Evolutionary conservation across 2,113 vertebrate species (phyloP).

Genomic region (Lanius collurio): DNA sequence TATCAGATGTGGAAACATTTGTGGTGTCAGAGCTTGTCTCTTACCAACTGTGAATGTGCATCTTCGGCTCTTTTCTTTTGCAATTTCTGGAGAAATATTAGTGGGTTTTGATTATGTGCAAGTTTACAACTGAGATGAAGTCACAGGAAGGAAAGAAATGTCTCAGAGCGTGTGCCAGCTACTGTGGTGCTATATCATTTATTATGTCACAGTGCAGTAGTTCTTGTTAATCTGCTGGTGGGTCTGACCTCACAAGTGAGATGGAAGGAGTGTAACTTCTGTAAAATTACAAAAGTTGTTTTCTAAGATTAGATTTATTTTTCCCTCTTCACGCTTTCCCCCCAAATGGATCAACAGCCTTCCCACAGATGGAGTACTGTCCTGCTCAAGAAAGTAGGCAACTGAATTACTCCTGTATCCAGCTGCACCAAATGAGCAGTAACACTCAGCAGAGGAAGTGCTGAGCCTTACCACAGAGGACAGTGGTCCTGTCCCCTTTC

Average conservation of each 20-base stretch:
- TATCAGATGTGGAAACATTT: background rate
- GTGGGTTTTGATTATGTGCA: background rate
- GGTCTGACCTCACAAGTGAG: background rate
- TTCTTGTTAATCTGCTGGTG: background rate
- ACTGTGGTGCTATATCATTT: background rate
- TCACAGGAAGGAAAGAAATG: background rate
- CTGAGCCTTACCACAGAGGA: conserved; percentile 72
- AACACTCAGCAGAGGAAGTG: conserved; percentile 54
- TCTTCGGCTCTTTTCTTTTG: background rate
- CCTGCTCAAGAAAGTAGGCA: conserved; percentile 67
- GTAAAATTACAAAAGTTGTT: background rate
- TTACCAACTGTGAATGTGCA: background rate
- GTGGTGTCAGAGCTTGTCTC: background rate
- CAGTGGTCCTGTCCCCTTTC: conserved; percentile 34
- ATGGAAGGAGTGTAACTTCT: background rate
- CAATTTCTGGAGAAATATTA: background rate
- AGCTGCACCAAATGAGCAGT: conserved; percentile 67
- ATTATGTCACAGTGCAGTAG: background rate
- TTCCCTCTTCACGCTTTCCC: background rate
- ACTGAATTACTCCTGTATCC: conserved; percentile 74
- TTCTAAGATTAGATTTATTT: conserved; percentile 8
- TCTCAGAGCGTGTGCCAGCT: background rate
- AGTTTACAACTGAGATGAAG: background rate
- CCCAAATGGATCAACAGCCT: conserved; percentile 29
- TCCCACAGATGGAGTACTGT: conserved; percentile 64